A percentile compares a stretch with the other conserved stretches of the same genome.
phyloP scores from a whole-genome alignment of 2,888 invertebrate genomes.

The Cremastinae sp. region DNA sequence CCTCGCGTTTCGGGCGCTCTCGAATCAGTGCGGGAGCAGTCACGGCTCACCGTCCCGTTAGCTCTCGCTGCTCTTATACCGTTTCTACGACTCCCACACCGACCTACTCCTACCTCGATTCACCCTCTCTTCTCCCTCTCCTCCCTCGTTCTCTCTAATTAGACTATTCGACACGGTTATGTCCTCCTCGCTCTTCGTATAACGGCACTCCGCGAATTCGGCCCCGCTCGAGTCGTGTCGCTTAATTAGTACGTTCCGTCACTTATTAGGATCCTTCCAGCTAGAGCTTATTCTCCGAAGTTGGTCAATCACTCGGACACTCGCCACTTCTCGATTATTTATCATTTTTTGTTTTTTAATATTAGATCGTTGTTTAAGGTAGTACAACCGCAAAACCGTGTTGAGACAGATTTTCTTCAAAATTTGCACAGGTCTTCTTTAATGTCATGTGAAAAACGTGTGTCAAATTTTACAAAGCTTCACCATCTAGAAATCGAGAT shows the following conservation, averaged over 20 bases:
- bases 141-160: constrained; percentile 46
- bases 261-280: neutral
- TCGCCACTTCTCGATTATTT: neutral
- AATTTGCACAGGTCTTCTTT: too few relatives aligned
- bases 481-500: too few relatives aligned
- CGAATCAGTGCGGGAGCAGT: constrained; percentile 10
- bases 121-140: neutral
- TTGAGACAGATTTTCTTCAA: too few relatives aligned
- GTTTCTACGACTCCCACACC: too few relatives aligned
- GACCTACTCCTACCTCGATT: too few relatives aligned
- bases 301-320: constrained; percentile 32
- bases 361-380: too few relatives aligned
- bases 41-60: constrained; percentile 17
- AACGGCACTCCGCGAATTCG: constrained; percentile 18
- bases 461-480: too few relatives aligned
- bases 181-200: constrained; percentile 22
- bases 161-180: constrained; percentile 53
- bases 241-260: constrained; percentile 32
- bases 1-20: constrained; percentile 30
- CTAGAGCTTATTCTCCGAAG: constrained; percentile 59
- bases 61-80: neutral
- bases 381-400: too few relatives aligned
- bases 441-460: too few relatives aligned
- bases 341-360: too few relatives aligned
- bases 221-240: constrained; percentile 23